phyloP scores from a whole-genome alignment of 35 echinoderm and acorn worm genomes.

The Eucidaris tribuloides region DNA sequence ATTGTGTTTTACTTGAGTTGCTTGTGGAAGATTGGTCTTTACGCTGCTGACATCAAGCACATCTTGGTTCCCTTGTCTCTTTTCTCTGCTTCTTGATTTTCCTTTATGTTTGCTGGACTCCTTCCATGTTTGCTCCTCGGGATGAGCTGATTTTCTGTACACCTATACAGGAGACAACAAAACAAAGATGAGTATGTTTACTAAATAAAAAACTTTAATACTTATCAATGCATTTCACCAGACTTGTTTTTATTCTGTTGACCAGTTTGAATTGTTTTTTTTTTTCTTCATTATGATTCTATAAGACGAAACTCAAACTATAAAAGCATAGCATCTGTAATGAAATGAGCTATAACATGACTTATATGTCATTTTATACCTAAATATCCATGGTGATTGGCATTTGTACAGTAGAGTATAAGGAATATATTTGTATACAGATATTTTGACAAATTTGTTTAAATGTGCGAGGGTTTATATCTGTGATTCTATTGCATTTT shows the following conservation, averaged over 20 bases:
- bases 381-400: too few relatives aligned
- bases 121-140: not conserved
- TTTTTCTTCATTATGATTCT: not conserved
- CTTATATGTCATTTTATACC: too few relatives aligned
- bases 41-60: too few relatives aligned
- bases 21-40: not conserved
- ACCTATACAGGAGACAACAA: not conserved
- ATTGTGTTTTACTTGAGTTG: not conserved
- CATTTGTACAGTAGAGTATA: too few relatives aligned
- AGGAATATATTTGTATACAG: too few relatives aligned
- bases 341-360: too few relatives aligned
- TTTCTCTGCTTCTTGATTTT: constrained; percentile 9
- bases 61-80: not conserved
- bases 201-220: not conserved
- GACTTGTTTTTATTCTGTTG: too few relatives aligned
- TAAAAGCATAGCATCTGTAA: too few relatives aligned
- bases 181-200: not conserved
- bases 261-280: not conserved
- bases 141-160: not conserved
- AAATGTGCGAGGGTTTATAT: too few relatives aligned
- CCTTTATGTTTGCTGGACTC: not conserved
- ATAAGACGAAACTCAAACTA: too few relatives aligned
- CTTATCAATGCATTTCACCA: not conserved
- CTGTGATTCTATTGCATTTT: too few relatives aligned
- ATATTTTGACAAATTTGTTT: too few relatives aligned